These are phyloP conservation scores for Procavia capensis DNA, from an alignment of 2,113 vertebrate genomes.

Conservation along the genomic window DNA sequence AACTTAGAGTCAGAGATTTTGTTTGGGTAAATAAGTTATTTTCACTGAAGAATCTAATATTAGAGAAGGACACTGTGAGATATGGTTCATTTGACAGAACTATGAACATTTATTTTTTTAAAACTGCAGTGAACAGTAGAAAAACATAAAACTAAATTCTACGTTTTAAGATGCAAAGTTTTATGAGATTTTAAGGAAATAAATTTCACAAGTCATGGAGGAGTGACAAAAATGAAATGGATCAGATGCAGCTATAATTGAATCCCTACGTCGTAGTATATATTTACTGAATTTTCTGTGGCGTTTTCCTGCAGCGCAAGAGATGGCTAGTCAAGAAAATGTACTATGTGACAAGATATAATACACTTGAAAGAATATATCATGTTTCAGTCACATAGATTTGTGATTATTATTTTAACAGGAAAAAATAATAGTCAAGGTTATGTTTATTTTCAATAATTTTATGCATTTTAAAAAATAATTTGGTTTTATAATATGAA, in stretches of 20 bases:
- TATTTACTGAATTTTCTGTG: background rate
- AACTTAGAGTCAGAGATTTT: background rate
- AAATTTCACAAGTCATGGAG: background rate
- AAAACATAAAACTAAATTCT: background rate
- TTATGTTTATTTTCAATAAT: background rate
- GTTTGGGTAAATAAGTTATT: background rate
- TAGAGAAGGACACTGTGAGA: background rate
- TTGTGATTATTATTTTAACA: background rate
- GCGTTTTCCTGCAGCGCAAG: background rate
- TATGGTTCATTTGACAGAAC: background rate
- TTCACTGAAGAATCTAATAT: background rate
- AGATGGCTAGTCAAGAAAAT: background rate
- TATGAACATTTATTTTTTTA: background rate
- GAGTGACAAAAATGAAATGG: background rate
- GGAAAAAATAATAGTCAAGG: background rate
- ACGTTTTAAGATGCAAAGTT: background rate
- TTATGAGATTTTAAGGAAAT: background rate
- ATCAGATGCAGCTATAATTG: background rate
- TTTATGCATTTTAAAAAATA: background rate
- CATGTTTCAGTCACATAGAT: background rate
- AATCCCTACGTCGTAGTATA: background rate
- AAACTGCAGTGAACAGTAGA: background rate
- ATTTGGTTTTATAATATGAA: background rate
- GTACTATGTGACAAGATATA: background rate
- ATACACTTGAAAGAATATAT: background rate